Base-by-base conservation (phyloP, 2,113 vertebrate species). In the Amazona vittata region DNA sequence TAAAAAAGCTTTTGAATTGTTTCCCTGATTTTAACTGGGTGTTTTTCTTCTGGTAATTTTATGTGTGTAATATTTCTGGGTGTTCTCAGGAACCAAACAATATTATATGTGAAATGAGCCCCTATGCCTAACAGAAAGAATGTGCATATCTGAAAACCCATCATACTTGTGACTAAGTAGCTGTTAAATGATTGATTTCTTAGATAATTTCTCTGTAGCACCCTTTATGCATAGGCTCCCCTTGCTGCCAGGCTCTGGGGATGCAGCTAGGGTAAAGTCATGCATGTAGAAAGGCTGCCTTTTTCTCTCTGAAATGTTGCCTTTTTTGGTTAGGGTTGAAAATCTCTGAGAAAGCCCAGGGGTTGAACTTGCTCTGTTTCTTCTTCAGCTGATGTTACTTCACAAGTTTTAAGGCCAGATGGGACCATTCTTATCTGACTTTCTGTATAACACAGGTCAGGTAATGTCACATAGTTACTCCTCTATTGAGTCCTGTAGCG, bases 321-420 rank as follows among this genome's bases (percentile, higher is more conserved):
- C 92, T 95, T 90, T 96, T 92, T 95, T 90, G 93, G 92, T 93
- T 96, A 93, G 92, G 76, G 93, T 83, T 94, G 92, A 96, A 96
- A 97, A 64, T 90, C 86, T 94, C 82, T 96, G 91, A 91, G 88
- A 94, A 91, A 94, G 70, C 84, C 69, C 93, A 89, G 95, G 89
- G 84, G 86, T 87, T 93, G 91, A 94, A 95, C 69, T 96, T 93
- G 79, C 95, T 95, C 87, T 95, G 89, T 93, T 96, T 94, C 87
- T 94, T 96, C 96, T 95, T 96, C 92, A 96, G 96, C 96, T 97
- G 96, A 96, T 94, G 93, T 96, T 96, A 93, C 82, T 94, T 96
- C 92, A 76, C 93, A 96, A 94, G 92, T 96, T 73, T 95, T 97
- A 96, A 96, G 93, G 93, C 90, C 94, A 95, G 96, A 93, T 88